phyloP scores from a whole-genome alignment of 2,888 invertebrate species.

The Oasisia sp. region DNA sequence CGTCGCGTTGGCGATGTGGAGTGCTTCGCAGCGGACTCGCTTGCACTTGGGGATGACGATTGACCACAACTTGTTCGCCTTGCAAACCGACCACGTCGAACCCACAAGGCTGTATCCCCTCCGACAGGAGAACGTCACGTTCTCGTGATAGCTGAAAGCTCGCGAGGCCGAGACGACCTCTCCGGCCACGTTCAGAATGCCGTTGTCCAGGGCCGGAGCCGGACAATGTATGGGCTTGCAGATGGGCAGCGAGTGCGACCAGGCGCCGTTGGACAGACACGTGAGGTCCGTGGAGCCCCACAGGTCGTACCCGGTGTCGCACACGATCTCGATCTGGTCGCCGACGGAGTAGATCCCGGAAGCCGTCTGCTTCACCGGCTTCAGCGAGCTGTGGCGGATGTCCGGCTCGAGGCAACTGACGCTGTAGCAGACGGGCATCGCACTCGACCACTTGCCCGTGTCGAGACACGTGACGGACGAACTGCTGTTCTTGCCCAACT shows the following conservation, averaged over 20 bases:
- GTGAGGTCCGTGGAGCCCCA: constrained; percentile 20
- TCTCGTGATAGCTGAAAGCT: constrained; percentile 29
- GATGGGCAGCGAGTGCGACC: constrained; percentile 28
- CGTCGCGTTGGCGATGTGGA: constrained; percentile 26
- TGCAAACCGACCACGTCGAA: constrained; percentile 7
- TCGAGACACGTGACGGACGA: background rate
- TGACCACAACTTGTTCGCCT: background rate
- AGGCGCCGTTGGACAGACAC: constrained; percentile 27
- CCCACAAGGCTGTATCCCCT: constrained; percentile 49
- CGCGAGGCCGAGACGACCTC: background rate
- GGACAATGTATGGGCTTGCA: constrained; percentile 26
- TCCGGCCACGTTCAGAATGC: background rate
- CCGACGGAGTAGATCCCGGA: background rate
- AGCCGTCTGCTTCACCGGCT: background rate
- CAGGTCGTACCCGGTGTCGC: constrained; percentile 28
- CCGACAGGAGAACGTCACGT: constrained; percentile 50
- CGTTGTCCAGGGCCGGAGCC: constrained; percentile 21
- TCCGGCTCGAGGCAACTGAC: background rate
- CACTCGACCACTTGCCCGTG: background rate
- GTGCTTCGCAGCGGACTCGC: constrained; percentile 21
- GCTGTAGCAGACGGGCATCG: background rate
- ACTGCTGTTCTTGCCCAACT: constrained; percentile 30
- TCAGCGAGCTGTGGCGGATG: background rate
- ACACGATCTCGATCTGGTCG: constrained; percentile 24
- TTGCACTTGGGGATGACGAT: constrained; percentile 24